These are phyloP conservation scores for Cheilosia scutellata DNA, from an alignment of 2,888 invertebrate genomes.

Conservation along the genomic window DNA sequence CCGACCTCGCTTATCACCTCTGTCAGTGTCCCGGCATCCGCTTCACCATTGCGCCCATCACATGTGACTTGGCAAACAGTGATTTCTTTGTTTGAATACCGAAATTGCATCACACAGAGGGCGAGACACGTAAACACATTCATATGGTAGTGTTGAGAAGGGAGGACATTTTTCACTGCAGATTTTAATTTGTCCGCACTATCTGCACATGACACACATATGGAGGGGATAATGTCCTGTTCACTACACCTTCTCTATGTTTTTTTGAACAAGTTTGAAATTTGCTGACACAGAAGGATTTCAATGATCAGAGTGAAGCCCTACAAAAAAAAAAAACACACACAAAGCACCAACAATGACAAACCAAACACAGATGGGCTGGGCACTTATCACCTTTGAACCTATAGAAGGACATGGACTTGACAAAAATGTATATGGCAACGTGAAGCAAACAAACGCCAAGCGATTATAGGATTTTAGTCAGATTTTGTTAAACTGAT, in stretches of 20 bases:
- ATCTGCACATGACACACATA: constrained; percentile 57
- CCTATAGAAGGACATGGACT: constrained; percentile 7
- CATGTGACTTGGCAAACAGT: constrained; percentile 41
- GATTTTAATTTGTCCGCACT: constrained; percentile 60
- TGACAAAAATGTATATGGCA: neutral
- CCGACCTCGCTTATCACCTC: constrained; percentile 52
- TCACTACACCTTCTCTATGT: neutral
- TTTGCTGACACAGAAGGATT: constrained; percentile 40
- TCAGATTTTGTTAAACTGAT: constrained; percentile 25
- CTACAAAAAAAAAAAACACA: constrained; percentile 2
- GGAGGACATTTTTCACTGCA: constrained; percentile 22
- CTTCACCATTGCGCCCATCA: constrained; percentile 10
- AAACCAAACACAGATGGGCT: constrained; percentile 13
- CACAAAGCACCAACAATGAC: too few relatives aligned
- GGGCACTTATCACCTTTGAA: constrained; percentile 67
- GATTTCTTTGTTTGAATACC: constrained; percentile 63
- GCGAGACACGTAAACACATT: constrained; percentile 1
- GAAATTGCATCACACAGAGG: constrained; percentile 52
- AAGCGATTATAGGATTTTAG: constrained; percentile 61
- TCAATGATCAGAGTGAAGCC: constrained; percentile 10
- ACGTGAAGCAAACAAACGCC: constrained; percentile 47
- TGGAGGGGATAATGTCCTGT: constrained; percentile 10
- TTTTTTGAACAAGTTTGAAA: constrained; percentile 24
- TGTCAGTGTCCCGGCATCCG: neutral
- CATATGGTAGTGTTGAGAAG: neutral